These are phyloP conservation scores for Nilaparvata lugens DNA, from an alignment of 1,140 invertebrate species.

Conservation along the genomic window DNA sequence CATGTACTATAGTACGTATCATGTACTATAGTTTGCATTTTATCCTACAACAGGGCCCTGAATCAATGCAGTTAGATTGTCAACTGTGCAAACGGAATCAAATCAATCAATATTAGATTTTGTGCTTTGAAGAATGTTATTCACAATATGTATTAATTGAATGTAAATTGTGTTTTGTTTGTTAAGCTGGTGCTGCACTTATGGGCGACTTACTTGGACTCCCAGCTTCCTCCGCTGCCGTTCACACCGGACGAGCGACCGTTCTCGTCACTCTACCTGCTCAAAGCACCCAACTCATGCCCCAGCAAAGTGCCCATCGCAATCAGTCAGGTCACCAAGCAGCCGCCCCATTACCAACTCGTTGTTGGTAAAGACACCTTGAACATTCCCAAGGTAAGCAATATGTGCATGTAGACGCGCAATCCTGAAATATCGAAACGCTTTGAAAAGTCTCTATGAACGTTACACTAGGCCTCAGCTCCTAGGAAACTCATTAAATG, in stretches of 20 bases:
- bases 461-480: too few species aligned
- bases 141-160: not conserved
- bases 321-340: slow-evolving; percentile 45
- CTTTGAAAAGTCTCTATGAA: too few species aligned
- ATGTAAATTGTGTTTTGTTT: slow-evolving; percentile 11
- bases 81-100: too few species aligned
- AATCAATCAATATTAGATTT: too few species aligned
- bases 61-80: too few species aligned
- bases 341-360: slow-evolving; percentile 65
- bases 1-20: too few species aligned
- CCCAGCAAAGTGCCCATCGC: slow-evolving; percentile 39
- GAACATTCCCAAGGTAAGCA: slow-evolving; percentile 52
- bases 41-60: too few species aligned
- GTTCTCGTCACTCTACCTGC: slow-evolving; percentile 56
- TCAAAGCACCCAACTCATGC: slow-evolving; percentile 45
- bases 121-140: too few species aligned
- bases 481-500: too few species aligned
- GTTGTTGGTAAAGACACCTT: slow-evolving; percentile 49
- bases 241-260: slow-evolving; percentile 64
- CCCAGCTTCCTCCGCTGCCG: slow-evolving; percentile 62
- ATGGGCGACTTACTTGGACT: slow-evolving; percentile 71
- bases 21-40: too few species aligned
- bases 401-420: too few species aligned
- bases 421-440: too few species aligned
- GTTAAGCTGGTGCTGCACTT: slow-evolving; percentile 73